Base-by-base conservation (phyloP, 2,888 invertebrate species). In the Pachycephus smyrnensis region DNA sequence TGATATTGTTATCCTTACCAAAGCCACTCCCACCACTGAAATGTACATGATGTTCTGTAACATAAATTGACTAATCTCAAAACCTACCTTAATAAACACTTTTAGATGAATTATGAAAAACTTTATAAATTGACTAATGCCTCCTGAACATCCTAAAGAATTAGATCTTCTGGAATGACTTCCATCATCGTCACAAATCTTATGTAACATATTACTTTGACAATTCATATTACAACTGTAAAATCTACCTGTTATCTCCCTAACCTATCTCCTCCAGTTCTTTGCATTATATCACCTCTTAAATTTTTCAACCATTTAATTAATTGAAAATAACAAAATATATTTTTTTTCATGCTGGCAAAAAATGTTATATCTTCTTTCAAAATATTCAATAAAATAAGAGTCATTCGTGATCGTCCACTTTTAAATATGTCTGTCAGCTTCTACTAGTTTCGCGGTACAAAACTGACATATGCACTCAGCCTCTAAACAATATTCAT, bases 11-110 rank as follows among this genome's bases (percentile, higher is more conserved):
- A 80, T 89, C 88, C 77, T 87, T 88, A 12, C 88, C 88, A 75
- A 87, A 82, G 36, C 89, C 89, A 75, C 89, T 89, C 76, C 89
- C 86, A 37, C 90, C 89, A 74, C 90, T 90, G 77, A 90, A 90
- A 84, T 90, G 90, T 37, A 90, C 90, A 82, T 88, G 89, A 85
- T 89, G 90, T 77, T 90, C 90, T 90, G 80, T 76, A 85, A 85
- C 71, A 55, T 33, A 71, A 55, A 55, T 55, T 9, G 23, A 40
- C 6, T 55, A 55, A 55, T 55, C 40, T 6, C 23, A 55, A 55
- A 55, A 55, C 15, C 6, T 55, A 55, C 9, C 9, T 1, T 23
- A 55, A 40, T 9, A 40, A 6, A 40, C 23, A 55, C 23, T 55
- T 40, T 15, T 9, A 55, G 6, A 55, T 15, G 23, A 55, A 55